Evolutionary conservation across 1,140 invertebrate species (phyloP).

Genomic region (Pristionchus pacificus): DNA sequence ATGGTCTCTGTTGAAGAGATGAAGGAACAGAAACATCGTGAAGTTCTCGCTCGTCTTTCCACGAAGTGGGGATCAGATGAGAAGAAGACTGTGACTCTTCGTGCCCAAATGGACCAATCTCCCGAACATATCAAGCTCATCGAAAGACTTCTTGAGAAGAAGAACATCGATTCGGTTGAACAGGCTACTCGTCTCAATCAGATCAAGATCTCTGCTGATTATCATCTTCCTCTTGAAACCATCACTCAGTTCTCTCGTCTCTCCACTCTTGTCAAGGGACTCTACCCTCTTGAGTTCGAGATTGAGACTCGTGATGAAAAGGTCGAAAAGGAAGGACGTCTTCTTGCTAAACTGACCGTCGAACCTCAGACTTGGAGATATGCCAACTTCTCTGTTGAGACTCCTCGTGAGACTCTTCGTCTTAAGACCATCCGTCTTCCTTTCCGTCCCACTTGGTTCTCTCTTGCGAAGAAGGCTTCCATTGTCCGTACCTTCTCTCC

Average conservation of each 20-base stretch:
- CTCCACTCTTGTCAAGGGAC: conserved; percentile 33
- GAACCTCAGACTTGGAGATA: conserved; percentile 38
- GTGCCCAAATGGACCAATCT: conserved; percentile 21
- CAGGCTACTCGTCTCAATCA: conserved; percentile 27
- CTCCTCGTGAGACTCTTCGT: conserved; percentile 27
- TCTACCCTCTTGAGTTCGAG: conserved; percentile 25
- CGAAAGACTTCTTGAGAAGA: conserved; percentile 6
- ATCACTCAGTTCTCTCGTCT: conserved; percentile 13
- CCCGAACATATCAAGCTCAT: conserved; percentile 21
- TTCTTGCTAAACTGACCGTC: conserved; percentile 33
- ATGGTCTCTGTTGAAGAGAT: conserved; percentile 9
- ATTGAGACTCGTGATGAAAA: conserved; percentile 12
- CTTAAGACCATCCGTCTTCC: conserved; percentile 21
- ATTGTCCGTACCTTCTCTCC: conserved; percentile 6
- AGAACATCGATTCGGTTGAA: conserved; percentile 9
- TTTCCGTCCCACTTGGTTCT: conserved; percentile 10
- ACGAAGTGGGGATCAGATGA: conserved; percentile 38
- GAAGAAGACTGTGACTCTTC: conserved; percentile 18
- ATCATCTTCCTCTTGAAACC: conserved; percentile 22
- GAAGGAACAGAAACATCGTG: conserved; percentile 28
- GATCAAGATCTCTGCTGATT: conserved; percentile 23
- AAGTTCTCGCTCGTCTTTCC: conserved; percentile 13
- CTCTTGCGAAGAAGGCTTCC: neutral
- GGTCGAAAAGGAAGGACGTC: conserved; percentile 7
- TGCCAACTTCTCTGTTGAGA: conserved; percentile 41